Percentiles rank a stretch among this genome's conserved stretches.
phyloP scores from a whole-genome alignment of 2,113 vertebrate species.

The Tricholaema leucomelas region DNA sequence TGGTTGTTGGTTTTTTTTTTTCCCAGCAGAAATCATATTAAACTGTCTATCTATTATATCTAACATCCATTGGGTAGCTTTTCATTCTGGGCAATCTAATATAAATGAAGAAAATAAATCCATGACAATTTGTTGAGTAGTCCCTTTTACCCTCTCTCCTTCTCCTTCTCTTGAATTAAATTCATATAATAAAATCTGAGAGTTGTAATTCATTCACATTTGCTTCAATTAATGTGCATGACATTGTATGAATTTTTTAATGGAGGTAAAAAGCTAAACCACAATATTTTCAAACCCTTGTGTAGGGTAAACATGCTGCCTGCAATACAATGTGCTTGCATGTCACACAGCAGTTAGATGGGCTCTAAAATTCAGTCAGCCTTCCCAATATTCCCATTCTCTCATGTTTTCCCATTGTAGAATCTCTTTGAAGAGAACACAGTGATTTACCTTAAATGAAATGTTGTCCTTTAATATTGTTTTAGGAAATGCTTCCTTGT shows the following conservation, averaged over 20 bases:
- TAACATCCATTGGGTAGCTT: conserved; percentile 54
- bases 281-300: not conserved
- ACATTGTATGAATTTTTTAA: conserved; percentile 7
- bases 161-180: not conserved
- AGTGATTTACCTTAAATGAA: conserved; percentile 7
- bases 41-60: conserved; percentile 53
- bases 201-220: not conserved
- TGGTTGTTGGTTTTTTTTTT: conserved; percentile 32
- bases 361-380: not conserved
- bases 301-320: not conserved
- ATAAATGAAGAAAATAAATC: conserved; percentile 68
- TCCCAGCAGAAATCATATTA: conserved; percentile 69
- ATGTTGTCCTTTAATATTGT: not conserved
- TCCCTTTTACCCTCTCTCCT: not conserved
- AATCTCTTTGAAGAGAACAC: not conserved
- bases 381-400: not conserved
- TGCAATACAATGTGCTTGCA: not conserved
- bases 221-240: not conserved
- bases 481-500: conserved; percentile 3
- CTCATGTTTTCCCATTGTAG: not conserved
- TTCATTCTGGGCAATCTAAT: conserved; percentile 52
- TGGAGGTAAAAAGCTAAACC: not conserved
- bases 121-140: conserved; percentile 52
- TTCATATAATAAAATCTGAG: conserved; percentile 32
- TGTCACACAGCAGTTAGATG: not conserved